Percentiles rank a stretch among this genome's conserved stretches.
These are phyloP conservation scores for Holothuria glaberrima DNA, from an alignment of 35 echinoderm and acorn worm genomes.

Conservation along the genomic window DNA sequence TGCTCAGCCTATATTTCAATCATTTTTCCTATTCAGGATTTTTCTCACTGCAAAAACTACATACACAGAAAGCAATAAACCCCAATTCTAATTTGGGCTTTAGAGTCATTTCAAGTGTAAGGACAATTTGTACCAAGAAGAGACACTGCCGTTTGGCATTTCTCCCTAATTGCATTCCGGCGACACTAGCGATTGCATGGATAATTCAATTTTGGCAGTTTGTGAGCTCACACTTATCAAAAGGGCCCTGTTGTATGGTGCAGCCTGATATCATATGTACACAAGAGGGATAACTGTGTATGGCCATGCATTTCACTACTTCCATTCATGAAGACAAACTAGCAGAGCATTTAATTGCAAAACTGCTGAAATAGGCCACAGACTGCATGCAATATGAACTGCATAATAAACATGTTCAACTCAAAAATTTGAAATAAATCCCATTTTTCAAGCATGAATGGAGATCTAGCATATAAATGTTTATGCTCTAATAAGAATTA, in stretches of 20 bases:
- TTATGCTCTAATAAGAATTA: too few species aligned
- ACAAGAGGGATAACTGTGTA: constrained; percentile 1
- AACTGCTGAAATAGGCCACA: too few species aligned
- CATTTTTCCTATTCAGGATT: too few species aligned
- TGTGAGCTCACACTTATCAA: constrained; percentile 28
- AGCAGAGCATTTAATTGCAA: too few species aligned
- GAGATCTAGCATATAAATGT: too few species aligned
- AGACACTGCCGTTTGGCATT: constrained; percentile 41
- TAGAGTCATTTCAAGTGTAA: constrained; percentile 22
- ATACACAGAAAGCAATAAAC: constrained; percentile 12
- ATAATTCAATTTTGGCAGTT: constrained; percentile 50
- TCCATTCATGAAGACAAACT: too few species aligned
- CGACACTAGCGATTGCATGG: constrained; percentile 29
- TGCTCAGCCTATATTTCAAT: too few species aligned
- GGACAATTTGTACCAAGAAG: constrained; percentile 33
- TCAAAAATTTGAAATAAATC: too few species aligned
- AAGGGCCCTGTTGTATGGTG: not conserved
- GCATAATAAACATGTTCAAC: too few species aligned
- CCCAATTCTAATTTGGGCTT: constrained; percentile 23
- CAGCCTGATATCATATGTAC: not conserved
- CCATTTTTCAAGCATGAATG: too few species aligned
- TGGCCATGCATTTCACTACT: not conserved
- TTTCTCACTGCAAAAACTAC: too few species aligned
- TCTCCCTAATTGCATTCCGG: constrained; percentile 41
- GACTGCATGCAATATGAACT: too few species aligned